Evolutionary conservation across 2,888 invertebrate genomes (phyloP), one percentile per base, ranked within the genome.

Genomic region (Eristalis tenax): DNA sequence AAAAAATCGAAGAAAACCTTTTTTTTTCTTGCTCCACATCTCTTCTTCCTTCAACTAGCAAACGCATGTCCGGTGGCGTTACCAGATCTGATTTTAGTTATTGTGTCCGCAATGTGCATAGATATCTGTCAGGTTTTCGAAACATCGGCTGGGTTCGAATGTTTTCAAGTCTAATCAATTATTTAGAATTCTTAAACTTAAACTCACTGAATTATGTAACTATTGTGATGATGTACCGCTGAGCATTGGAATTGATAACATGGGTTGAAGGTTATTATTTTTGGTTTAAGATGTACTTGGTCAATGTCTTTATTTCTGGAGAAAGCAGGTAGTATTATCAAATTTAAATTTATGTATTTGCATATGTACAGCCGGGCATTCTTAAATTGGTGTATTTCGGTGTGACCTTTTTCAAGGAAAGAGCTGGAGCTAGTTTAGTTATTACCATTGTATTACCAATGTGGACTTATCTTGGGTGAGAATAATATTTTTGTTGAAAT

Each of bases 1-100:
- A 32, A 38, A 84, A 81, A 80, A 76, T 76, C 71, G 80, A 76
- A 79, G 75, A 38, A 65, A 73, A 23, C 23, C 23, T 73, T 79
- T 77, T 77, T 75, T 56, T 56, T 71, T 56, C 28, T 61, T 75
- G 56, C 43, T 81, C 75, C 50, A 50, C 10, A 50, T 50, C 50
- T 18, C 18, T 50, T 50, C 18, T 50, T 50, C 50, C 18, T 50
- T 50, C n/a, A 50, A 18, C 50, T 50, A 43, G 74, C 64, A 56
- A 11, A 65, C 23, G 64, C 32, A 74, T 35, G 64, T 35, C 10
- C 15, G 10, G 71, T 11, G 18, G 71, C 40, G 71, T 71, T 71
- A 40, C 71, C 71, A 65, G 65, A 23, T 50, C 18, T 18, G 18
- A 50, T 50, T 50, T 18, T 18, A 50, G 50, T 2, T 32, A 32